These are phyloP conservation scores for Cyaniris semiargus DNA, from an alignment of 2,888 invertebrate genomes.

Conservation along the genomic window DNA sequence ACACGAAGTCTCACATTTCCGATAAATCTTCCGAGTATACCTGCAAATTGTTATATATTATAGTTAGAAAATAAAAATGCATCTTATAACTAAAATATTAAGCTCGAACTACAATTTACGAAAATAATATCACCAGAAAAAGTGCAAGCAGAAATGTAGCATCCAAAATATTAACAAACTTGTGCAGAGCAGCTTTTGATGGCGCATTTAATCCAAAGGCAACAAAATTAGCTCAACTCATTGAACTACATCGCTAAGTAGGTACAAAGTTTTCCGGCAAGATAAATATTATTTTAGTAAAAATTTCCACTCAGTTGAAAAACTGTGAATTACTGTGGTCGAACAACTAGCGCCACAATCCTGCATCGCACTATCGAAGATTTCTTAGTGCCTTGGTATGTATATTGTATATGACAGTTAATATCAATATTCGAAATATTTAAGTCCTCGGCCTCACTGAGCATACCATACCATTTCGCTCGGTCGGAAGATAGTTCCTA, in stretches of 20 bases:
- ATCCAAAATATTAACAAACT: background rate
- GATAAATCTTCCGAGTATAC: constrained; percentile 75
- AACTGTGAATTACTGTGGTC: no score
- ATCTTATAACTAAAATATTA: background rate
- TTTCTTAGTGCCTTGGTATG: no score
- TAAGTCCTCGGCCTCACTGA: no score
- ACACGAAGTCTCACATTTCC: constrained; percentile 85
- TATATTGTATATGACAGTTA: no score
- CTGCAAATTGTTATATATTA: constrained; percentile 52
- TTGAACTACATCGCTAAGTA: background rate
- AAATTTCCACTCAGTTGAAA: background rate
- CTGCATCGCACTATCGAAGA: no score
- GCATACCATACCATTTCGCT: no score
- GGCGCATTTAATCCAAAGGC: background rate
- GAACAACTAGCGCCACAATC: no score
- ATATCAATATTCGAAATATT: no score
- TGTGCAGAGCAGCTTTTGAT: background rate
- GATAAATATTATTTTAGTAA: background rate
- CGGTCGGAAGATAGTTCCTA: no score
- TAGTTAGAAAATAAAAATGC: background rate
- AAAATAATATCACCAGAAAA: background rate
- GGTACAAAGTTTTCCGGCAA: background rate
- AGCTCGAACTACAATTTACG: background rate
- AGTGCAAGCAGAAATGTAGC: background rate
- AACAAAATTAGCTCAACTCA: background rate